phyloP scores from a whole-genome alignment of 2,113 vertebrate species.

The Thryonomys swinderianus region DNA sequence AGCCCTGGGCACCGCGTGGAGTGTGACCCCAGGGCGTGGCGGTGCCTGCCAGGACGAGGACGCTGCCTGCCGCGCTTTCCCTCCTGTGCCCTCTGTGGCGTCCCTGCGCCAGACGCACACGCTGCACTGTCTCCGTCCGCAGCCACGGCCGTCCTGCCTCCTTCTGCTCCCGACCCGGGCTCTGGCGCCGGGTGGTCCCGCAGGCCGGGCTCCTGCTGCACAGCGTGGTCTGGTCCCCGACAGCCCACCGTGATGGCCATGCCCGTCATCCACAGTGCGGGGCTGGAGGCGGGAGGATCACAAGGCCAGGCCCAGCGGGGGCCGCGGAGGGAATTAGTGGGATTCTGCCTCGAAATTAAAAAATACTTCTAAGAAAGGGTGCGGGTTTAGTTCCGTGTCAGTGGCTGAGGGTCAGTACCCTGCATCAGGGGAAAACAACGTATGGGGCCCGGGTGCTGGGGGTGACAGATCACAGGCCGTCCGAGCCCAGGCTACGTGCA shows the following conservation, averaged over 20 bases:
- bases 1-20: neutral
- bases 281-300: too few species aligned
- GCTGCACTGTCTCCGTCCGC: neutral
- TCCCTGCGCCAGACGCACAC: neutral
- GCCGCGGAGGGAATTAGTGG: neutral
- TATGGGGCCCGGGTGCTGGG: neutral
- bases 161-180: neutral
- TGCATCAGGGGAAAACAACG: neutral
- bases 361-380: neutral
- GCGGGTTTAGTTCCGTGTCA: neutral
- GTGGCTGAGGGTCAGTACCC: neutral
- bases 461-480: neutral
- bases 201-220: neutral
- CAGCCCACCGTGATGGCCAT: neutral
- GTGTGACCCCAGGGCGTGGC: rapidly evolving
- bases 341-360: neutral
- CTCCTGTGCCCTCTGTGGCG: neutral
- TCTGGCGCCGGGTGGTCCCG: neutral
- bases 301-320: neutral
- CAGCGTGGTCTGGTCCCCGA: neutral
- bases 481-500: neutral
- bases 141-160: neutral
- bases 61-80: neutral
- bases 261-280: neutral
- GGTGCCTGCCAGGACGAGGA: neutral